Percentiles rank a stretch among this genome's conserved stretches.
These are phyloP conservation scores for Neoascia interrupta DNA, from an alignment of 2,888 invertebrate species.

Conservation along the genomic window DNA sequence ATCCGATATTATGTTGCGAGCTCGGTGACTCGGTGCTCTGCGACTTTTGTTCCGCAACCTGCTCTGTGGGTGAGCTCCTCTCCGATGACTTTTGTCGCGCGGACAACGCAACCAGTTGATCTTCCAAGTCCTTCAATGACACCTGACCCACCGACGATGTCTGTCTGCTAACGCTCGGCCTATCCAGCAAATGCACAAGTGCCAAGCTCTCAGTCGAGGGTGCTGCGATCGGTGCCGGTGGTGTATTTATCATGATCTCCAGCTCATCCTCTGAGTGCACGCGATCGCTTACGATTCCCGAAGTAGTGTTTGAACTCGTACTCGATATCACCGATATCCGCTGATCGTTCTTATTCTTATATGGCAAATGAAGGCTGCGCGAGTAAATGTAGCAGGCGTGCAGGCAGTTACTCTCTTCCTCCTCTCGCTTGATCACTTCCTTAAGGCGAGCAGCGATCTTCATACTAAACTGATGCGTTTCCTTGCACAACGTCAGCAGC, in stretches of 20 bases:
- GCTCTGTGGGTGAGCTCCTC: slow-evolving; percentile 69
- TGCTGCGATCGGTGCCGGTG: slow-evolving; percentile 86
- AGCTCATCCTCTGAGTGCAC: slow-evolving; percentile 97
- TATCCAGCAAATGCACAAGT: slow-evolving; percentile 86
- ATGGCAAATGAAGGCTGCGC: slow-evolving; percentile 83
- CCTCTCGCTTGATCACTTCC: slow-evolving; percentile 90
- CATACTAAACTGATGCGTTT: slow-evolving; percentile 97
- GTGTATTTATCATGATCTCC: slow-evolving; percentile 91
- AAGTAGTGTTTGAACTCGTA: slow-evolving; percentile 97
- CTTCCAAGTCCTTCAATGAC: slow-evolving; percentile 79
- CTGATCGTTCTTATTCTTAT: slow-evolving; percentile 87
- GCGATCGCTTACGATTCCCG: slow-evolving; percentile 96
- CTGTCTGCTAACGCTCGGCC: slow-evolving; percentile 81
- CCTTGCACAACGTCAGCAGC: slow-evolving; percentile 91
- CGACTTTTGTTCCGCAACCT: slow-evolving; percentile 62
- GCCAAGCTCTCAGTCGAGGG: slow-evolving; percentile 92
- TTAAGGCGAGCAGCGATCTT: slow-evolving; percentile 91
- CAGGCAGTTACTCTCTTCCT: slow-evolving; percentile 87
- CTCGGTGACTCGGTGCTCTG: slow-evolving; percentile 80
- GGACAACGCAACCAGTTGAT: slow-evolving; percentile 79
- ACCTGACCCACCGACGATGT: slow-evolving; percentile 81
- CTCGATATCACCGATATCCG: slow-evolving; percentile 94
- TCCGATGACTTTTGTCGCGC: slow-evolving; percentile 74
- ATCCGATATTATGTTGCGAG: slow-evolving; percentile 84
- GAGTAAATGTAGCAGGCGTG: slow-evolving; percentile 88